Conservation (phyloP, 2,113 vertebrate species). For the Python bivittatus region DNA sequence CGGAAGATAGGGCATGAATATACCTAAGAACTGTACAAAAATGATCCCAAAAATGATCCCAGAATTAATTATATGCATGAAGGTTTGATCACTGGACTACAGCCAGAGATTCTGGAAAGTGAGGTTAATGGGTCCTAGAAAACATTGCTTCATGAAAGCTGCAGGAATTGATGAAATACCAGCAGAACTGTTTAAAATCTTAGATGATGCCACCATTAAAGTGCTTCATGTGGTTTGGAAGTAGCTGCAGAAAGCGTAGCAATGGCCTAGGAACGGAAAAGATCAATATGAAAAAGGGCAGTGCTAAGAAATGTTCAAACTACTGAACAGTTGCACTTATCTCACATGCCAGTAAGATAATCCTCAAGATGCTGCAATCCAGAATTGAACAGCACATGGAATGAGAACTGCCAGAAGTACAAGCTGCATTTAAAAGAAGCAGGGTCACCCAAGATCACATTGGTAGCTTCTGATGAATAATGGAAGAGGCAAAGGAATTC, state of each 20-base stretch:
- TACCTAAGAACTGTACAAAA: background rate
- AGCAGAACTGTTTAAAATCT: background rate
- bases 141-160: background rate
- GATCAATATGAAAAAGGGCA: background rate
- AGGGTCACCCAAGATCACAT: background rate
- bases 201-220: background rate
- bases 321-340: background rate
- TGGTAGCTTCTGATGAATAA: background rate
- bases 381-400: background rate
- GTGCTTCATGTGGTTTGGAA: background rate
- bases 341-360: background rate
- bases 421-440: background rate
- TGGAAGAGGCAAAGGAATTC: background rate
- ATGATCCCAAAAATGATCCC: background rate
- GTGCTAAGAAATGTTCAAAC: background rate
- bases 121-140: background rate
- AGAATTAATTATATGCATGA: background rate
- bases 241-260: background rate
- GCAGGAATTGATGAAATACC: background rate
- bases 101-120: background rate
- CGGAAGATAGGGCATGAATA: background rate
- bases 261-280: background rate
- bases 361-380: background rate
- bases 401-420: background rate
- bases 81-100: background rate